These are phyloP conservation scores for Physella acuta DNA, from an alignment of 1,140 invertebrate species.

Conservation along the genomic window DNA sequence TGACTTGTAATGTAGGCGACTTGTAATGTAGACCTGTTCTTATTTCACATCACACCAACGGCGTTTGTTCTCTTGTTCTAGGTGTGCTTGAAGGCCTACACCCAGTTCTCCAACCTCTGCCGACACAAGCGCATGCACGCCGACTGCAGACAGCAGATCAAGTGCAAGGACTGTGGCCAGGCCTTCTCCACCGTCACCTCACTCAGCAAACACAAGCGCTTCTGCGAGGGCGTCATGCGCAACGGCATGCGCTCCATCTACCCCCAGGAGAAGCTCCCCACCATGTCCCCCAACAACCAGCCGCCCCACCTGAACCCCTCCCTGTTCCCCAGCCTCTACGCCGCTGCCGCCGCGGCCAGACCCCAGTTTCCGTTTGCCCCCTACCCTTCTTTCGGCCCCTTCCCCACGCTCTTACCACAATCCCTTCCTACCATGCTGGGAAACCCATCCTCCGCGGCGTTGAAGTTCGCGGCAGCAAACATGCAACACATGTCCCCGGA, in stretches of 20 bases:
- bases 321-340: conserved; percentile 46
- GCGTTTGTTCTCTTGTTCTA: conserved; percentile 21
- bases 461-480: conserved; percentile 22
- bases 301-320: conserved; percentile 39
- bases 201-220: conserved; percentile 66
- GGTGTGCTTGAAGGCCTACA: conserved; percentile 83
- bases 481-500: conserved; percentile 20
- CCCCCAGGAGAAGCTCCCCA: conserved; percentile 26
- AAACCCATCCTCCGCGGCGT: conserved; percentile 28
- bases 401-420: conserved; percentile 32
- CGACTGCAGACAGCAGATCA: conserved; percentile 65
- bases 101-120: conserved; percentile 99
- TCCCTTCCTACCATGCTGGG: conserved; percentile 20
- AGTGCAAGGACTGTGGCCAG: conserved; percentile 89
- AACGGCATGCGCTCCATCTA: conserved; percentile 43
- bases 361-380: conserved; percentile 52
- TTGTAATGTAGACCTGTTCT: too few relatives aligned
- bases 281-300: conserved; percentile 32
- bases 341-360: conserved; percentile 26
- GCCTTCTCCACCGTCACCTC: conserved; percentile 85
- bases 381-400: conserved; percentile 35
- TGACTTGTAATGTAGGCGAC: too few relatives aligned
- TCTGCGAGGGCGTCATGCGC: conserved; percentile 63
- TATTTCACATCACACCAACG: too few relatives aligned
- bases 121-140: conserved; percentile 98